Conservation (phyloP, 2,888 invertebrate genomes). For the Sarcophaga rosellei region DNA sequence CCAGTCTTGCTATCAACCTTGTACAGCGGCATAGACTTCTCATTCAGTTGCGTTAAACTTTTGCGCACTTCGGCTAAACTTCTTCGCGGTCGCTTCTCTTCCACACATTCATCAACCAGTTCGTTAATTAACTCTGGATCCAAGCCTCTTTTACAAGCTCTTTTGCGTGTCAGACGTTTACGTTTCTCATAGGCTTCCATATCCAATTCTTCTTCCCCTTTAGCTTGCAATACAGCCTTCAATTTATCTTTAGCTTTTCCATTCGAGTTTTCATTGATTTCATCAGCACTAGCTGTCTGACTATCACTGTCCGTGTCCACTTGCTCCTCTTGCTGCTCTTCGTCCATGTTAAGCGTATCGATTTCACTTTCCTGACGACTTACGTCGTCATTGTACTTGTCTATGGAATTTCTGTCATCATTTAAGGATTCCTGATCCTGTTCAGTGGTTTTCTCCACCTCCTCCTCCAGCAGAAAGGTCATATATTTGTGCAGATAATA, state of each 20-base stretch:
- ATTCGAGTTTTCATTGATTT: background rate
- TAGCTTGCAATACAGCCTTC: background rate
- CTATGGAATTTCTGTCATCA: conserved; percentile 28
- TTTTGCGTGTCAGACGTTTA: conserved; percentile 45
- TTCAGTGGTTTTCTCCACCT: conserved; percentile 33
- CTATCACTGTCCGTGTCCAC: conserved; percentile 11
- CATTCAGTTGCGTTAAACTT: background rate
- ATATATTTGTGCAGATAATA: conserved; percentile 73
- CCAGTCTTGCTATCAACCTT: background rate
- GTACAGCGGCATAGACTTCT: background rate
- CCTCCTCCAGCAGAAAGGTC: conserved; percentile 69
- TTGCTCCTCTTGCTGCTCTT: conserved; percentile 20
- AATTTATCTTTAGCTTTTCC: background rate
- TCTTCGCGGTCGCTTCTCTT: conserved; percentile 54
- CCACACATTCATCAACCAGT: conserved; percentile 21
- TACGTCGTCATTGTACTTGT: background rate
- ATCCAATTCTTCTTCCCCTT: background rate
- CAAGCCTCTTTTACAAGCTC: conserved; percentile 66
- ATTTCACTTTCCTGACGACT: background rate
- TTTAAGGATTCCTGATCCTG: background rate
- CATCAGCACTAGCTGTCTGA: conserved; percentile 56
- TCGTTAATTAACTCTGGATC: conserved; percentile 43
- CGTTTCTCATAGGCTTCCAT: background rate
- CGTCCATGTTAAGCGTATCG: background rate
- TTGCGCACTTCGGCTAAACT: conserved; percentile 1